phyloP scores from a whole-genome alignment of 2,797 vertebrate genomes.

The Rhadinocentrus ornatus region DNA sequence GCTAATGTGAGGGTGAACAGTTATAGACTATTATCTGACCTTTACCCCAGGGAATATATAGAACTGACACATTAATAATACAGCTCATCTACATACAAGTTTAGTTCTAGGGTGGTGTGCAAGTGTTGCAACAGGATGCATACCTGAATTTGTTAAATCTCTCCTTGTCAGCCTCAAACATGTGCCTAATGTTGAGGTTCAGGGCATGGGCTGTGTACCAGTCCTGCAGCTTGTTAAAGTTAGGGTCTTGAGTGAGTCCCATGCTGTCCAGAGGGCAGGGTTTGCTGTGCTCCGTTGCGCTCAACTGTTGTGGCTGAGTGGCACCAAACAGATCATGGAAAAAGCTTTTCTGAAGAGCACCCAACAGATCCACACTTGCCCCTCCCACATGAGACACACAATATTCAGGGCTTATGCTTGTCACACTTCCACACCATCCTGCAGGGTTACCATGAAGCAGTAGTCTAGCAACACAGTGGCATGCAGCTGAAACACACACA shows the following conservation, averaged over 20 bases:
- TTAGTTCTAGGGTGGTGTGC: not conserved
- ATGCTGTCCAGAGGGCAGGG: conserved; percentile 69
- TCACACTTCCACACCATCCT: conserved; percentile 35
- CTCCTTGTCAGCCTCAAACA: conserved; percentile 89
- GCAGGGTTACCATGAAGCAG: conserved; percentile 16
- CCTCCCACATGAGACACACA: conserved; percentile 71
- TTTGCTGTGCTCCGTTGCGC: conserved; percentile 64
- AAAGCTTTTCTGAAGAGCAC: conserved; percentile 69
- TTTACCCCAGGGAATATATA: not conserved
- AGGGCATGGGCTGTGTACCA: conserved; percentile 86
- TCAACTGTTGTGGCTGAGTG: conserved; percentile 67
- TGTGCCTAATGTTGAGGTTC: conserved; percentile 87
- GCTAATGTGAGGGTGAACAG: not conserved
- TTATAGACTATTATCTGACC: not conserved
- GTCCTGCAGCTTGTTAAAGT: conserved; percentile 88
- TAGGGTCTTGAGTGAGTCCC: conserved; percentile 86
- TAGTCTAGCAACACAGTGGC: not conserved
- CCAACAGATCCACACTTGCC: conserved; percentile 35
- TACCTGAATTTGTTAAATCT: conserved; percentile 93
- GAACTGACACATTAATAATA: not conserved
- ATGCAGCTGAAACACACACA: no score
- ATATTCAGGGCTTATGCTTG: conserved; percentile 30
- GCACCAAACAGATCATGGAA: conserved; percentile 33
- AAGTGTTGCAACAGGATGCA: not conserved
- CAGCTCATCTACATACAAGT: not conserved